A percentile compares a stretch with the other conserved stretches of the same genome.
Conservation (phyloP, 1,140 invertebrate genomes). For the Heterodera carotae region DNA sequence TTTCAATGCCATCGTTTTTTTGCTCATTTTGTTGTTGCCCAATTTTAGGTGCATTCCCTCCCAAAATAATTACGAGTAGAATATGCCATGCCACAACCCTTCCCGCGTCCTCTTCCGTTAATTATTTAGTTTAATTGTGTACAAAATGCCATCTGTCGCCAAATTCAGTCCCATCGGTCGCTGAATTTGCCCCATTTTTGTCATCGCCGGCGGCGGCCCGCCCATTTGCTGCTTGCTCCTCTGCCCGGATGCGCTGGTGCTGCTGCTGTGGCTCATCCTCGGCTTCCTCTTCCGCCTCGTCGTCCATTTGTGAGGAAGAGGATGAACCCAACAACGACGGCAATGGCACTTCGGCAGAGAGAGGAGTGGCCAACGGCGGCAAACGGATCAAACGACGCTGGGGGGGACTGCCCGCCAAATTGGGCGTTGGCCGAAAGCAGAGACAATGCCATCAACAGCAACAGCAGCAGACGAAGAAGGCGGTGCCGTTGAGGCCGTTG, state of each 20-base stretch:
- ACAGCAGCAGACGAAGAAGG: slow-evolving; percentile 11
- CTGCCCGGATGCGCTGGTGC: slow-evolving; percentile 18
- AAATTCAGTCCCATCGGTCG: too few species aligned
- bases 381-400: not conserved
- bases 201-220: too few species aligned
- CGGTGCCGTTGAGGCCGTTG: slow-evolving; percentile 2
- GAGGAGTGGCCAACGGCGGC: slow-evolving; percentile 25
- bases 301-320: slow-evolving; percentile 14
- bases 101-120: too few species aligned
- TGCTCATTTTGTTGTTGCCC: too few species aligned
- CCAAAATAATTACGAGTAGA: too few species aligned
- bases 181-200: not conserved
- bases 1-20: too few species aligned
- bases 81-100: too few species aligned
- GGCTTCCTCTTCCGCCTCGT: slow-evolving; percentile 1
- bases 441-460: not conserved
- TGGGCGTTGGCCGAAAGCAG: not conserved
- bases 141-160: too few species aligned
- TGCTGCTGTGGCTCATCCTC: slow-evolving; percentile 16
- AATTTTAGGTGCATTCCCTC: too few species aligned
- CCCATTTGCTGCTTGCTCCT: not conserved
- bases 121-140: too few species aligned
- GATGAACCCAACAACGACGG: too few species aligned
- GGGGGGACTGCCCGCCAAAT: slow-evolving; percentile 8
- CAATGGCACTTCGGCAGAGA: not conserved